A percentile compares a stretch with the other conserved stretches of the same genome.
phyloP scores from a whole-genome alignment of 2,797 vertebrate species.

The Ispidina picta region DNA sequence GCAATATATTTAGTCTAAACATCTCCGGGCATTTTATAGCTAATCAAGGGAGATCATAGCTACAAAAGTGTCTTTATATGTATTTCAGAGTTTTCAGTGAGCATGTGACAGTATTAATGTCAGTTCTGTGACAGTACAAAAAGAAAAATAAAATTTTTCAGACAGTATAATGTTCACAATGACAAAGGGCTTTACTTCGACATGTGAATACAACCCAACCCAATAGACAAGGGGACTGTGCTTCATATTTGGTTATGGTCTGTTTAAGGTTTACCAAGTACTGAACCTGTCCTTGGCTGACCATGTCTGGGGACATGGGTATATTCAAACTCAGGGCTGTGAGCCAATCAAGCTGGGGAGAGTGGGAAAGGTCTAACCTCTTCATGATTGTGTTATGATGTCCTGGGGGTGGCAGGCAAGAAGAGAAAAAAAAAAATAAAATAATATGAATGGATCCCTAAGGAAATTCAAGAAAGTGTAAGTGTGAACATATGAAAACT shows the following conservation, averaged over 20 bases:
- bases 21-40: not conserved
- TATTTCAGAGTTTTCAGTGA: not conserved
- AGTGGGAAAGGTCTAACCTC: not conserved
- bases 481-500: not conserved
- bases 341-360: not conserved
- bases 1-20: not conserved
- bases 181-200: not conserved
- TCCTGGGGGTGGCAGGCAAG: not conserved
- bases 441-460: not conserved
- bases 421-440: not conserved
- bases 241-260: not conserved
- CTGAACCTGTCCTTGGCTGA: not conserved
- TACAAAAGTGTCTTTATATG: not conserved
- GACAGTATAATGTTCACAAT: not conserved
- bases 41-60: not conserved
- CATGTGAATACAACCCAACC: not conserved
- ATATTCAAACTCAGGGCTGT: not conserved
- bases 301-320: not conserved
- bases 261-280: not conserved
- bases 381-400: not conserved
- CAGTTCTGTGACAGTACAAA: not conserved
- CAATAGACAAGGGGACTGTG: not conserved
- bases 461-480: not conserved
- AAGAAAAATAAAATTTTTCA: not conserved
- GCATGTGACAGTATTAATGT: not conserved